A percentile compares a stretch with the other conserved stretches of the same genome.
Evolutionary conservation across 64 coral and sea anemone genomes (phyloP).

Genomic region (Cladopsammia gracilis): DNA sequence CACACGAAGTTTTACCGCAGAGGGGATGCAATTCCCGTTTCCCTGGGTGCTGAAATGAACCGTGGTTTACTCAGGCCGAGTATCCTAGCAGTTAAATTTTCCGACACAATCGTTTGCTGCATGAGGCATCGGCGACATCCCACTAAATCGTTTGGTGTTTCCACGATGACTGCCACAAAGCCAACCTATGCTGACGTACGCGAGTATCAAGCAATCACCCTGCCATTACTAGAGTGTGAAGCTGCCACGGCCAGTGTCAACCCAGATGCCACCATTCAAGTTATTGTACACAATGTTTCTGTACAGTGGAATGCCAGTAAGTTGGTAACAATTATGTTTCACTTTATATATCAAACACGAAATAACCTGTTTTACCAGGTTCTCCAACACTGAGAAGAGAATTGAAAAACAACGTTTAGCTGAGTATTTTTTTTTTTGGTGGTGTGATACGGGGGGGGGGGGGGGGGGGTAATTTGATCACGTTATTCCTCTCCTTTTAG

Average conservation of each 20-base stretch:
- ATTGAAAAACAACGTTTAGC: too few species aligned
- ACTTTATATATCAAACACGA: not conserved
- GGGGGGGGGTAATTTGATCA: too few species aligned
- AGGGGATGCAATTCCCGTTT: slow-evolving; percentile 30
- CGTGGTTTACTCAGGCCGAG: slow-evolving; percentile 56
- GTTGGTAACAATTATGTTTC: not conserved
- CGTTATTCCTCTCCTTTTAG: too few species aligned
- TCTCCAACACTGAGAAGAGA: too few species aligned
- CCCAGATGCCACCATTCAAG: not conserved
- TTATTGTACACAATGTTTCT: slow-evolving; percentile 32
- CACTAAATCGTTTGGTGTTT: slow-evolving; percentile 37
- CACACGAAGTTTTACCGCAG: slow-evolving; percentile 30
- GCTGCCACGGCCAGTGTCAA: slow-evolving; percentile 54
- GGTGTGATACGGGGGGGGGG: too few species aligned
- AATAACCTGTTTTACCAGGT: not conserved
- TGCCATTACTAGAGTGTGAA: slow-evolving; percentile 61
- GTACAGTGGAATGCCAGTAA: slow-evolving; percentile 45
- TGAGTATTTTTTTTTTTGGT: too few species aligned
- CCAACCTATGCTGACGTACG: slow-evolving; percentile 23
- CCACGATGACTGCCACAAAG: not conserved
- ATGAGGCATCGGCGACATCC: slow-evolving; percentile 61
- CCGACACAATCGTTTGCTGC: slow-evolving; percentile 33
- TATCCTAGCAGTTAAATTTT: slow-evolving; percentile 52
- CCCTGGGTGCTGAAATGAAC: not conserved
- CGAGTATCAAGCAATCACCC: slow-evolving; percentile 57